A percentile compares a stretch with the other conserved stretches of the same genome.
Conservation (phyloP, 2,797 vertebrate species). For the Gymnocypris eckloni region DNA sequence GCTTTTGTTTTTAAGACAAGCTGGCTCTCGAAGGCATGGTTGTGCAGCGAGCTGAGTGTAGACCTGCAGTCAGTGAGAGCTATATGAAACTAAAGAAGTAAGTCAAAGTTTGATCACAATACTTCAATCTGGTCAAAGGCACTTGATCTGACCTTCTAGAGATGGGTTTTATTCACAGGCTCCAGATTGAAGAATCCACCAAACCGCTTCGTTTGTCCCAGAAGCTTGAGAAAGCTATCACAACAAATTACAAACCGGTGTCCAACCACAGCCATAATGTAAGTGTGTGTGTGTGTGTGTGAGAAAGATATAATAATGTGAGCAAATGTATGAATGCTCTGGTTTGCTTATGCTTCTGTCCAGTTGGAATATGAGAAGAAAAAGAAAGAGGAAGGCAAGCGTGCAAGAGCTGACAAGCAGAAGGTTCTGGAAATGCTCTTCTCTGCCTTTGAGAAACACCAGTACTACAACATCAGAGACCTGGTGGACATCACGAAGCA, state of each 20-base stretch:
- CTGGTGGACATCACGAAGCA: constrained; percentile 98
- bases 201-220: constrained; percentile 92
- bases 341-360: constrained; percentile 19
- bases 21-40: constrained; percentile 94
- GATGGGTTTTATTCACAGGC: constrained; percentile 71
- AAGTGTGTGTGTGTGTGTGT: constrained; percentile 70
- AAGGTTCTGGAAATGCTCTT: constrained; percentile 98
- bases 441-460: constrained; percentile 98
- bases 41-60: constrained; percentile 96
- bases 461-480: constrained; percentile 98
- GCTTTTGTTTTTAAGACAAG: constrained; percentile 80
- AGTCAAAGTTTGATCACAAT: constrained; percentile 48
- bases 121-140: background rate
- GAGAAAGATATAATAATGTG: background rate
- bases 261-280: constrained; percentile 94
- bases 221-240: constrained; percentile 90
- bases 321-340: background rate
- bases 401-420: constrained; percentile 92
- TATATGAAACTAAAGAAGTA: constrained; percentile 98
- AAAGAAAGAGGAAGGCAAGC: constrained; percentile 94
- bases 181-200: constrained; percentile 95
- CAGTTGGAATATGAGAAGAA: constrained; percentile 87
- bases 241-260: constrained; percentile 95
- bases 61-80: constrained; percentile 91
- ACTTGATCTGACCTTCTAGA: background rate